Evolutionary conservation across 2,113 vertebrate species (phyloP).

Genomic region (Cyprinodon variegatus): DNA sequence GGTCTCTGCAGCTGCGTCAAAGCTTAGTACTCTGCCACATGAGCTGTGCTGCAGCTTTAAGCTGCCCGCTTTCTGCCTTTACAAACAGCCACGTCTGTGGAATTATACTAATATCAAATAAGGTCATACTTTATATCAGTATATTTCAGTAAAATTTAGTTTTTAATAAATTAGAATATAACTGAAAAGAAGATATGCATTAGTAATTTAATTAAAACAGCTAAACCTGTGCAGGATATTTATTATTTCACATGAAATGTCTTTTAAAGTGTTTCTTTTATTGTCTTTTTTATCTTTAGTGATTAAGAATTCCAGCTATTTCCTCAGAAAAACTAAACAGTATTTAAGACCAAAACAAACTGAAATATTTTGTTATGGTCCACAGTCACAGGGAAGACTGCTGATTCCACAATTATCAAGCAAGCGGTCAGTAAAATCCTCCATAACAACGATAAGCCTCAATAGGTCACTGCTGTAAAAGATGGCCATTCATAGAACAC

Average conservation of each 20-base stretch:
- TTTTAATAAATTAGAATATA: not conserved
- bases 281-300: not conserved
- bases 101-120: not conserved
- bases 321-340: not conserved
- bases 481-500: not conserved
- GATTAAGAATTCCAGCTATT: not conserved
- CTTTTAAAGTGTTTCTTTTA: no score
- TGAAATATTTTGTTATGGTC: no score
- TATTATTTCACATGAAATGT: no score
- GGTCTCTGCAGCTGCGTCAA: constrained; percentile 37
- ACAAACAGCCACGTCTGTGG: not conserved
- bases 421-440: not conserved
- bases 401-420: not conserved
- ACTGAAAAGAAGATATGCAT: not conserved
- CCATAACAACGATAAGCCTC: not conserved
- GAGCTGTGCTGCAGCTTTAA: constrained; percentile 37
- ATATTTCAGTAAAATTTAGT: not conserved
- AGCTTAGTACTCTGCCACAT: constrained; percentile 31
- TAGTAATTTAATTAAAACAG: no score
- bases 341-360: no score
- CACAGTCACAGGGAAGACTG: not conserved
- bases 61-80: not conserved
- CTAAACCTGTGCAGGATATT: no score
- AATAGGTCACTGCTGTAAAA: not conserved
- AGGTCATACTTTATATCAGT: not conserved